phyloP scores from a whole-genome alignment of 1,140 invertebrate species.

The Coenobita brevimanus region DNA sequence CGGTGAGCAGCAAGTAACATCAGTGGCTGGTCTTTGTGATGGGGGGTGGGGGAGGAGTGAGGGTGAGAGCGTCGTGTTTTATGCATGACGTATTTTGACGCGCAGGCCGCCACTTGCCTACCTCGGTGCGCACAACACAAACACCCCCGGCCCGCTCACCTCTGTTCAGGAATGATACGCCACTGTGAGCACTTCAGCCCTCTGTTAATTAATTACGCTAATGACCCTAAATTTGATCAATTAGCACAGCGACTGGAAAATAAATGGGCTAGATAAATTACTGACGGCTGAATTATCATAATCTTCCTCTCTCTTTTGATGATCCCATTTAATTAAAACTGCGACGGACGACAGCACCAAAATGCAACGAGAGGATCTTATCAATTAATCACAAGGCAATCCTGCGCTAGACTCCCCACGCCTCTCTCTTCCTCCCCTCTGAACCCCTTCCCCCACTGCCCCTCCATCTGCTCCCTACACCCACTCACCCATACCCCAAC shows the following conservation, averaged over 20 bases:
- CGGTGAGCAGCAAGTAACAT: too few relatives aligned
- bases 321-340: conserved; percentile 43
- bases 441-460: too few relatives aligned
- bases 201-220: conserved; percentile 47
- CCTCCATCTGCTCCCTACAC: too few relatives aligned
- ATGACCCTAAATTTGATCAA: conserved; percentile 50
- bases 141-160: conserved; percentile 19
- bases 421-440: too few relatives aligned
- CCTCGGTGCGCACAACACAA: conserved; percentile 6
- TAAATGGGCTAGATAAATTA: conserved; percentile 48
- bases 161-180: conserved; percentile 28
- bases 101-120: not conserved
- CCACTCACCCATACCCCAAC: too few relatives aligned
- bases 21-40: too few relatives aligned
- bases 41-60: not conserved
- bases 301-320: conserved; percentile 23
- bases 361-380: conserved; percentile 20
- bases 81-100: not conserved
- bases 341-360: conserved; percentile 14
- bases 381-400: conserved; percentile 36
- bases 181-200: conserved; percentile 35
- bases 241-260: conserved; percentile 46
- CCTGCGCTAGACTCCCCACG: not conserved
- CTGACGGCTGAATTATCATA: conserved; percentile 45
- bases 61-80: not conserved